phyloP scores from a whole-genome alignment of 2,888 invertebrate genomes.

The Ormia ochracea region DNA sequence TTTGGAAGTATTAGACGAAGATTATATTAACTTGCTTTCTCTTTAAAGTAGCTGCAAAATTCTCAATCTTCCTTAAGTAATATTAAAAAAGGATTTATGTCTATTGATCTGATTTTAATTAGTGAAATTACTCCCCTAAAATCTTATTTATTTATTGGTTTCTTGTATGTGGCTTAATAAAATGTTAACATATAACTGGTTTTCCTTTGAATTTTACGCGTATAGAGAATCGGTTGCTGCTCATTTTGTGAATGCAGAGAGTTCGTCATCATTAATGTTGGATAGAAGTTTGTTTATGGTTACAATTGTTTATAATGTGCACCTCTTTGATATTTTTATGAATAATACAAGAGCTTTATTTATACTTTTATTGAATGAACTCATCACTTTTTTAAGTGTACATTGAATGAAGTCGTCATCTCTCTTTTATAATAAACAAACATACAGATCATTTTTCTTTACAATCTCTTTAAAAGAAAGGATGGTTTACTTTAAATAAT shows the following conservation, averaged over 20 bases:
- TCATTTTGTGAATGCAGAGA: background rate
- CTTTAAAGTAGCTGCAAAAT: too few relatives aligned
- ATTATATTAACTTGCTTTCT: too few relatives aligned
- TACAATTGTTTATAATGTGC: background rate
- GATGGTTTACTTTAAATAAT: background rate
- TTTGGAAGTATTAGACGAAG: too few relatives aligned
- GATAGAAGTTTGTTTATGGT: background rate
- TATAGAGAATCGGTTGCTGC: constrained; percentile 3
- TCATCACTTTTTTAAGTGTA: constrained; percentile 43
- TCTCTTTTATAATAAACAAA: background rate
- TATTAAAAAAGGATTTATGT: too few relatives aligned
- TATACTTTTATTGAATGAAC: constrained; percentile 29
- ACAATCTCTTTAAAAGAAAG: constrained; percentile 26
- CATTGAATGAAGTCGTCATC: constrained; percentile 35
- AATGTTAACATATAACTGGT: too few relatives aligned
- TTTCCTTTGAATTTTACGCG: background rate
- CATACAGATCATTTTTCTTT: background rate
- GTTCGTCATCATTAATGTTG: constrained; percentile 1
- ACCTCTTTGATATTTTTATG: background rate
- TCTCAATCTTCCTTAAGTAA: too few relatives aligned
- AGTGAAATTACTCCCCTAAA: too few relatives aligned
- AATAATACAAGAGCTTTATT: constrained; percentile 11
- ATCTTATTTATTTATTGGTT: too few relatives aligned
- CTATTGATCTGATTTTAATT: too few relatives aligned
- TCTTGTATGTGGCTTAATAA: too few relatives aligned